A percentile compares a stretch with the other conserved stretches of the same genome.
Evolutionary conservation across 2,888 invertebrate species (phyloP).

Genomic region (Drosophila buzzatii): DNA sequence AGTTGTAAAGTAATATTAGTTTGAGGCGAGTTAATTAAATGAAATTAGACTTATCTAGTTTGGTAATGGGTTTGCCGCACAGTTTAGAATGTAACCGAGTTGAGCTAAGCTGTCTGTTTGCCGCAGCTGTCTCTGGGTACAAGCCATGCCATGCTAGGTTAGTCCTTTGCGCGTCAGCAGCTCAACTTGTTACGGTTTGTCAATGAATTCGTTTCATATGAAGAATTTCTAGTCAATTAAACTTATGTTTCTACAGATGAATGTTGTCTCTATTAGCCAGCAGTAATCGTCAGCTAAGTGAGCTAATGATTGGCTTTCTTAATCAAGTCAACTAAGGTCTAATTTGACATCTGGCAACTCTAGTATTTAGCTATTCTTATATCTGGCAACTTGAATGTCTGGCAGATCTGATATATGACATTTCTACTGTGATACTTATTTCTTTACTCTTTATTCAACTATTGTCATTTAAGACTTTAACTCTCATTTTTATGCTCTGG

Average conservation of each 20-base stretch:
- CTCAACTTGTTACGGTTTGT: background rate
- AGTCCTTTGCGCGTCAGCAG: background rate
- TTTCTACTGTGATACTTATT: too few relatives aligned
- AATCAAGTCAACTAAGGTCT: background rate
- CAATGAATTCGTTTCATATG: background rate
- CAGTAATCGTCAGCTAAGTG: background rate
- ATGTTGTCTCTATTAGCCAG: background rate
- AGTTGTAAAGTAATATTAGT: slow-evolving; percentile 1
- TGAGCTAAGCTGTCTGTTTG: background rate
- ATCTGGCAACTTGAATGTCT: too few relatives aligned
- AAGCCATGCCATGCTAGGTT: too few relatives aligned
- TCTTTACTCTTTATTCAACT: too few relatives aligned
- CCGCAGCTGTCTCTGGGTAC: too few relatives aligned
- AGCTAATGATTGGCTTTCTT: background rate
- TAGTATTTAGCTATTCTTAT: background rate
- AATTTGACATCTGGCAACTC: background rate
- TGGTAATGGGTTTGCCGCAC: background rate
- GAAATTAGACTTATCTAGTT: slow-evolving; percentile 3
- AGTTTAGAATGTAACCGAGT: background rate
- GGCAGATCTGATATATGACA: too few relatives aligned
- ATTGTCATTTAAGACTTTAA: too few relatives aligned
- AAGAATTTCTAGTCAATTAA: background rate
- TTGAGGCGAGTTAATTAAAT: slow-evolving; percentile 6
- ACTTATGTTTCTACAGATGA: background rate
- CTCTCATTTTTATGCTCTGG: background rate